Evolutionary conservation across 2,797 vertebrate genomes (phyloP), one percentile per base, ranked within the genome.

Genomic region (Hippoglossus hippoglossus): DNA sequence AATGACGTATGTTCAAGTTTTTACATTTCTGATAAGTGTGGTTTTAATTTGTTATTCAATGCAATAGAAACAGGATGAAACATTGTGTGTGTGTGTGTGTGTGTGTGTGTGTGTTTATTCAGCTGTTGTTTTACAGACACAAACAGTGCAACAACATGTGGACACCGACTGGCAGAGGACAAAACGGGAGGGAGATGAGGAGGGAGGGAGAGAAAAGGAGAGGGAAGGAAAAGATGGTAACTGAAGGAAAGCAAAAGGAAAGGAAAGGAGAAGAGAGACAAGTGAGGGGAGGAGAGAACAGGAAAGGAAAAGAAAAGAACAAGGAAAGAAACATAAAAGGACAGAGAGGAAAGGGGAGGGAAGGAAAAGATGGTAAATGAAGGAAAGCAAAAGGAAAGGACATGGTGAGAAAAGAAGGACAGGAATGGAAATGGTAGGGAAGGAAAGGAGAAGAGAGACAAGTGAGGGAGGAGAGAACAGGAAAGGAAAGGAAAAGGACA

Each of bases 111-210:
- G 28, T 87, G 85, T 64, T 88, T 85, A 79, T 84, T 86, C 87
- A 88, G 86, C 88, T 91, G 85, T 84, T 87, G 87, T 88, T 86
- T 87, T 86, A 12, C 81, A 87, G 83, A 83, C 78, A 12, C 81
- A 88, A 84, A 84, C 78, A 63, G 81, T 2, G 62, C 65, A 16
- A 57, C 53, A 60, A 75, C 76, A 80, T 62, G 52, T 63, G 84
- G 82, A 85, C 86, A 56, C 81, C 41, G 58, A 83, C 83, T 44
- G 81, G 76, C 63, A 73, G 77, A 84, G 61, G 57, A 60, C 73
- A 24, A 49, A 47, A 53, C 53, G 47, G 52, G 71, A 66, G 49
- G 52, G 53, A 51, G 16, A 41, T 24, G 50, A n/a, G 44, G 28
- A 19, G 44, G 12, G 64, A 74, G 46, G 28, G 19, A 46, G 10